These are phyloP conservation scores for Sebastes minor DNA, from an alignment of 2,797 vertebrate species.

Conservation along the genomic window DNA sequence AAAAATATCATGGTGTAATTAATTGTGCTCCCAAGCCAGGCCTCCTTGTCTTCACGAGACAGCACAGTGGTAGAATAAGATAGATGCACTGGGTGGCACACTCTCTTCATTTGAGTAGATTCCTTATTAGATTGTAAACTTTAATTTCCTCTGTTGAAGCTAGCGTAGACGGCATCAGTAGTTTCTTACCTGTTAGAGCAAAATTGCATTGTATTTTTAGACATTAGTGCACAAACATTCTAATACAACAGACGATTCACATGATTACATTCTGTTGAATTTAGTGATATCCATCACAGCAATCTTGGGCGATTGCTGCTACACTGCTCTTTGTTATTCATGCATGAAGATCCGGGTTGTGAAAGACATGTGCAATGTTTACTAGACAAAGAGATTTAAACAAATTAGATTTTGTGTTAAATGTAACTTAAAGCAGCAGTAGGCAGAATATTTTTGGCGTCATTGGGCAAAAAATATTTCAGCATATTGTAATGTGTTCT, in stretches of 20 bases:
- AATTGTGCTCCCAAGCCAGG: constrained; percentile 58
- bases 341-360: not conserved
- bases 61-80: constrained; percentile 34
- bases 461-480: too few species aligned
- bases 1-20: constrained; percentile 62
- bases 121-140: constrained; percentile 61
- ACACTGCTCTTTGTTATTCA: constrained; percentile 28
- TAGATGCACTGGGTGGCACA: constrained; percentile 40
- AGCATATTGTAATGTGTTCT: too few species aligned
- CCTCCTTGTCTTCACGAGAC: constrained; percentile 48
- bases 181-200: constrained; percentile 19
- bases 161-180: constrained; percentile 18
- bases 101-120: constrained; percentile 55
- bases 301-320: constrained; percentile 3
- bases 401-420: constrained; percentile 1
- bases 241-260: constrained; percentile 40
- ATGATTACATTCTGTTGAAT: constrained; percentile 3
- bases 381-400: not conserved
- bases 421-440: not conserved
- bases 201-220: constrained; percentile 28
- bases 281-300: not conserved
- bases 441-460: too few species aligned
- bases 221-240: constrained; percentile 31
- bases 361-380: not conserved
- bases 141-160: constrained; percentile 68